Evolutionary conservation across 2,797 vertebrate genomes (phyloP).

Genomic region (Poecilia gillii): DNA sequence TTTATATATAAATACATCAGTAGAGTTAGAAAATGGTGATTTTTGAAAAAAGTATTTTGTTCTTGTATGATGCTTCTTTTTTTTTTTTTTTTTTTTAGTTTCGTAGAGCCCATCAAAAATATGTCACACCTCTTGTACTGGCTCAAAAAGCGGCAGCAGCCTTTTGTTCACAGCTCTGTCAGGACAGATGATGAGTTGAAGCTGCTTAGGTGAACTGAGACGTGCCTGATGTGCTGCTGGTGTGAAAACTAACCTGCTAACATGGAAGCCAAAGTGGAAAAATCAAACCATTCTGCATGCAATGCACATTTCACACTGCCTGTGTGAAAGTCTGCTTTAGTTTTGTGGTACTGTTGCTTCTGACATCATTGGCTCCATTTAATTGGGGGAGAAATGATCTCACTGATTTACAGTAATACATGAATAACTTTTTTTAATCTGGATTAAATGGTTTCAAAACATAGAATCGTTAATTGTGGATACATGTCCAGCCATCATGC

Average conservation of each 20-base stretch:
- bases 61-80: background rate
- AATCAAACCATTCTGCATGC: background rate
- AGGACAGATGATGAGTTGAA: background rate
- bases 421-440: background rate
- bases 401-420: background rate
- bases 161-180: background rate
- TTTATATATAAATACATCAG: background rate
- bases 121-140: background rate
- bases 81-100: background rate
- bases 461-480: background rate
- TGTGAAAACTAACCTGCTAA: slow-evolving; percentile 5
- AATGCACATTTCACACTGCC: background rate
- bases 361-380: background rate
- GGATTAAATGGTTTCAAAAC: background rate
- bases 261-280: background rate
- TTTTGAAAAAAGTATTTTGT: background rate
- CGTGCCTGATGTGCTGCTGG: background rate
- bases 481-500: background rate
- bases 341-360: background rate
- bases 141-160: background rate
- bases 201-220: slow-evolving; percentile 1
- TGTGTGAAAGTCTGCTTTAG: background rate
- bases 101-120: background rate
- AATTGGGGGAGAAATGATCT: background rate
- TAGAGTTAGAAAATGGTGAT: background rate